These are phyloP conservation scores for Trissoscelio sp. DNA, from an alignment of 2,888 invertebrate species.

Conservation along the genomic window DNA sequence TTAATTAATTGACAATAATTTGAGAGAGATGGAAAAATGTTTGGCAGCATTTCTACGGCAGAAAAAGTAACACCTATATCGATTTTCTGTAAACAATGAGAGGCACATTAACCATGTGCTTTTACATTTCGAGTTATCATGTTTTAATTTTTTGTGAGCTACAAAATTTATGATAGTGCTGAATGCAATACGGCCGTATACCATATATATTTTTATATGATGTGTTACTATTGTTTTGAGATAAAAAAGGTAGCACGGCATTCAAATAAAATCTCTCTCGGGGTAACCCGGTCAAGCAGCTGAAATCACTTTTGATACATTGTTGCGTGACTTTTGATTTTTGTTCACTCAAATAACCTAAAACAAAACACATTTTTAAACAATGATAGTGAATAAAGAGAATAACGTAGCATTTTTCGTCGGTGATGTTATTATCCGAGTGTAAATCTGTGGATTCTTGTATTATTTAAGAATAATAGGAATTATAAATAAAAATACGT, in stretches of 20 bases:
- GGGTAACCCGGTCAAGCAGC: constrained; percentile 19
- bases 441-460: too few relatives aligned
- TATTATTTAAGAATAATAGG: too few relatives aligned
- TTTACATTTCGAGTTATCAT: constrained; percentile 22
- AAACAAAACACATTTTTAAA: constrained; percentile 14
- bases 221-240: constrained; percentile 7
- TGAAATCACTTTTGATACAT: constrained; percentile 41
- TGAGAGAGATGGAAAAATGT: constrained; percentile 8
- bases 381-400: not conserved
- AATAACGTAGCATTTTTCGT: not conserved
- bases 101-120: not conserved
- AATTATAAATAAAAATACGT: too few relatives aligned
- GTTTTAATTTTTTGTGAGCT: constrained; percentile 17
- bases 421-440: too few relatives aligned
- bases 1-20: constrained; percentile 32
- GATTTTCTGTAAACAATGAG: constrained; percentile 15
- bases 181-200: constrained; percentile 7
- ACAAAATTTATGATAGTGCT: constrained; percentile 16
- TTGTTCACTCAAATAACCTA: not conserved
- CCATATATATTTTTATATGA: constrained; percentile 12
- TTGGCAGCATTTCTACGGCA: constrained; percentile 5
- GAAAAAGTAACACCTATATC: constrained; percentile 7
- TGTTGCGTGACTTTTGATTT: constrained; percentile 43
- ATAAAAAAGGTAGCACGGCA: constrained; percentile 14
- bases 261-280: constrained; percentile 34